Percentiles rank a stretch among this genome's conserved stretches.
phyloP scores from a whole-genome alignment of 2,888 invertebrate genomes.

The Cetonia aurata region DNA sequence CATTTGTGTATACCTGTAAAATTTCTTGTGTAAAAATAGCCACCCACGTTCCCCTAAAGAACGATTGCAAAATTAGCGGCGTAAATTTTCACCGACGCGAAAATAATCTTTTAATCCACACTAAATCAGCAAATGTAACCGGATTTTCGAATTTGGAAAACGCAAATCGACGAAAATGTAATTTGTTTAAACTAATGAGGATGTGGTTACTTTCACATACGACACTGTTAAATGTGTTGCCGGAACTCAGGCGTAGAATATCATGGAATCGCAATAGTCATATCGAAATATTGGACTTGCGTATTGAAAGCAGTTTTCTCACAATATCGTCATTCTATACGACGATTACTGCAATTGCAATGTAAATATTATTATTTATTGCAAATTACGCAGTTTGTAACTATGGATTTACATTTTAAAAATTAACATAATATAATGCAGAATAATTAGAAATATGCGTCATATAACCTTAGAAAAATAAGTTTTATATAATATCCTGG shows the following conservation, averaged over 20 bases:
- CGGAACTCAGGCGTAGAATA: slow-evolving; percentile 24
- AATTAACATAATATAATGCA: too few relatives aligned
- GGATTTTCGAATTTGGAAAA: slow-evolving; percentile 1
- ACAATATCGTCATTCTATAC: too few relatives aligned
- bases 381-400: too few relatives aligned
- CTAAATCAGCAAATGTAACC: not conserved
- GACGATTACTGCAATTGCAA: too few relatives aligned
- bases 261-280: slow-evolving; percentile 15
- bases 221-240: slow-evolving; percentile 16
- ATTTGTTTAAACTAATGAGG: slow-evolving; percentile 26
- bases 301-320: slow-evolving; percentile 3
- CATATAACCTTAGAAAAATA: too few relatives aligned
- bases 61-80: slow-evolving; percentile 4
- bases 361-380: too few relatives aligned
- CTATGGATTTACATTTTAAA: too few relatives aligned
- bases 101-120: not conserved
- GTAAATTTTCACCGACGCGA: not conserved
- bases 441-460: too few relatives aligned
- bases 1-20: slow-evolving; percentile 37
- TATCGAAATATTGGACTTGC: slow-evolving; percentile 31
- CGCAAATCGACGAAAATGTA: not conserved
- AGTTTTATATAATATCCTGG: too few relatives aligned
- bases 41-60: slow-evolving; percentile 11
- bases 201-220: slow-evolving; percentile 38
- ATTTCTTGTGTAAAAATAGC: slow-evolving; percentile 35